phyloP scores from a whole-genome alignment of 53 echinoderm and acorn worm genomes.

The Astropecten irregularis region DNA sequence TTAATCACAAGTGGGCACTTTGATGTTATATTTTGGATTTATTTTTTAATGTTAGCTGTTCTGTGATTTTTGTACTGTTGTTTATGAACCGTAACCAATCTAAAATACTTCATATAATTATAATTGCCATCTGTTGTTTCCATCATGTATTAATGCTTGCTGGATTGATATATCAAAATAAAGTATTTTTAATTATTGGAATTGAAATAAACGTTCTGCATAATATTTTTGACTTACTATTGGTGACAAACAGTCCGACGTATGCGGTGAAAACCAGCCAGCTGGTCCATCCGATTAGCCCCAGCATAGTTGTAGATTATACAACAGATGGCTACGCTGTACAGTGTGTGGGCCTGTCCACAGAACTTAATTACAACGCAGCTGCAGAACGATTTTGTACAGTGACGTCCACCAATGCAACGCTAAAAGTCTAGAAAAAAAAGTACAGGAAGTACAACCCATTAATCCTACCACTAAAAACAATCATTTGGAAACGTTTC shows the following conservation, averaged over 20 bases:
- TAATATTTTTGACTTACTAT: slow-evolving; percentile 63
- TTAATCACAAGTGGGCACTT: too few species aligned
- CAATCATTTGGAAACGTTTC: too few species aligned
- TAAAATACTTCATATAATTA: not conserved
- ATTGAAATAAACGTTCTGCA: too few species aligned
- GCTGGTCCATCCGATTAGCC: slow-evolving; percentile 36
- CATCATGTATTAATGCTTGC: not conserved
- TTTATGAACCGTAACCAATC: not conserved
- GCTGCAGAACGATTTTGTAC: too few species aligned
- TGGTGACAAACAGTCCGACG: slow-evolving; percentile 70
- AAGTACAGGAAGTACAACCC: too few species aligned
- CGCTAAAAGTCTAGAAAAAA: too few species aligned
- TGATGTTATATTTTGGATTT: too few species aligned
- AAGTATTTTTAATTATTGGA: not conserved
- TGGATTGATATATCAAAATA: not conserved
- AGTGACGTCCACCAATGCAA: too few species aligned
- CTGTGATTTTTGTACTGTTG: not conserved
- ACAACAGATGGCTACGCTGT: too few species aligned
- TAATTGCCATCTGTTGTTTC: not conserved
- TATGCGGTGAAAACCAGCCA: slow-evolving; percentile 78
- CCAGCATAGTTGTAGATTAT: slow-evolving; percentile 43
- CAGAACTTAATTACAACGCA: too few species aligned
- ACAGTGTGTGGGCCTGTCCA: too few species aligned
- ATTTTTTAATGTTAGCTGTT: not conserved
- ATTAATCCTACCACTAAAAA: too few species aligned